A percentile compares a stretch with the other conserved stretches of the same genome.
These are phyloP conservation scores for Eupsilia transversa DNA, from an alignment of 2,888 invertebrate species.

Conservation along the genomic window DNA sequence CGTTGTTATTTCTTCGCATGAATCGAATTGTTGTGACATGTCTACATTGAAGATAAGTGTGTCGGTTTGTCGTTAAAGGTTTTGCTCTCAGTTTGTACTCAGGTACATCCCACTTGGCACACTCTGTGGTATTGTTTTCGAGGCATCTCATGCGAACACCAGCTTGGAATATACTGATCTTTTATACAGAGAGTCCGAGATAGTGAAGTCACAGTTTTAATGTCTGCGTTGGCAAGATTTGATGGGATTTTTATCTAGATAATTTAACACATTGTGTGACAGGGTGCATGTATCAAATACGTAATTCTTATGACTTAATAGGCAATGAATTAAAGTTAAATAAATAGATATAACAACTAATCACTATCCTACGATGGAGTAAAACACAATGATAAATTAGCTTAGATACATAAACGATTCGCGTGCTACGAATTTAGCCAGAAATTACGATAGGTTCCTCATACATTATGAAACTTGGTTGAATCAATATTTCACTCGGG, in stretches of 20 bases:
- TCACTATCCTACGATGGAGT: conserved; percentile 49
- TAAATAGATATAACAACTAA: conserved; percentile 68
- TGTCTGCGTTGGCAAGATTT: conserved; percentile 69
- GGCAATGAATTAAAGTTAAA: conserved; percentile 65
- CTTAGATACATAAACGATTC: not conserved
- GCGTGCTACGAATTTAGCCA: not conserved
- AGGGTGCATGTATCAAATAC: conserved; percentile 89
- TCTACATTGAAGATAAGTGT: conserved; percentile 81
- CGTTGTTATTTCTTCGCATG: conserved; percentile 89
- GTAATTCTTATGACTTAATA: conserved; percentile 74
- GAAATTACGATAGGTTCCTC: not conserved
- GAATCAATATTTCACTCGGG: not conserved
- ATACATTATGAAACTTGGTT: not conserved
- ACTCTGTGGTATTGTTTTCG: conserved; percentile 86
- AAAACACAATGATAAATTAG: conserved; percentile 42
- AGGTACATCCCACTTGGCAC: conserved; percentile 89
- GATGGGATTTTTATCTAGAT: conserved; percentile 63
- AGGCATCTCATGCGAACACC: conserved; percentile 76
- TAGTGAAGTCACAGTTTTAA: conserved; percentile 72
- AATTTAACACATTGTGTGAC: conserved; percentile 88
- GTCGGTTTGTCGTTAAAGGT: conserved; percentile 80
- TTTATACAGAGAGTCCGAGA: conserved; percentile 71
- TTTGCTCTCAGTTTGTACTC: conserved; percentile 80
- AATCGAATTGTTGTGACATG: conserved; percentile 86
- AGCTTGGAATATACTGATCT: conserved; percentile 69